phyloP scores from a whole-genome alignment of 2,797 vertebrate species.

The Pantherophis vulpinus region DNA sequence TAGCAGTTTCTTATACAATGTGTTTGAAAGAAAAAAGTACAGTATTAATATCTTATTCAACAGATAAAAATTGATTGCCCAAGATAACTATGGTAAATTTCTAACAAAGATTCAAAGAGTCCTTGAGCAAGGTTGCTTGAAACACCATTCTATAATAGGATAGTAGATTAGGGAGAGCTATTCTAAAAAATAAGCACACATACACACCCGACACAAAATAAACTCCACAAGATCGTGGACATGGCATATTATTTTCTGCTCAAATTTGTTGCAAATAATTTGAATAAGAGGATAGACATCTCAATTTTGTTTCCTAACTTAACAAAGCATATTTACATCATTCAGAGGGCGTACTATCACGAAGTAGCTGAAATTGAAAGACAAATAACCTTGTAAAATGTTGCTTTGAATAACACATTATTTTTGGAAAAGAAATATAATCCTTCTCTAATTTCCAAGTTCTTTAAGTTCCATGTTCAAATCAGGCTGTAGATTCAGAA shows the following conservation, averaged over 20 bases:
- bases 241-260: not conserved
- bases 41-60: not conserved
- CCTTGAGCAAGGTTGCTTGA: not conserved
- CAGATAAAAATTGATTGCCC: not conserved
- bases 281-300: not conserved
- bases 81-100: not conserved
- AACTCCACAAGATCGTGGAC: not conserved
- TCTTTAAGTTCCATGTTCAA: not conserved
- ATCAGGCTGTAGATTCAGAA: not conserved
- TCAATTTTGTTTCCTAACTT: not conserved
- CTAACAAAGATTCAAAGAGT: not conserved
- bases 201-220: not conserved
- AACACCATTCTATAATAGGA: not conserved
- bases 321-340: not conserved
- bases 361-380: not conserved
- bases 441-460: not conserved
- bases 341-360: not conserved
- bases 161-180: not conserved
- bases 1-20: not conserved
- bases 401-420: not conserved
- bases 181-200: not conserved
- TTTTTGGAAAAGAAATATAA: conserved; percentile 17
- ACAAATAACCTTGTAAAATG: not conserved
- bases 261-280: not conserved
- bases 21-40: not conserved